A percentile compares a stretch with the other conserved stretches of the same genome.
These are phyloP conservation scores for Lathronympha strigana DNA, from an alignment of 2,888 invertebrate species.

Conservation along the genomic window DNA sequence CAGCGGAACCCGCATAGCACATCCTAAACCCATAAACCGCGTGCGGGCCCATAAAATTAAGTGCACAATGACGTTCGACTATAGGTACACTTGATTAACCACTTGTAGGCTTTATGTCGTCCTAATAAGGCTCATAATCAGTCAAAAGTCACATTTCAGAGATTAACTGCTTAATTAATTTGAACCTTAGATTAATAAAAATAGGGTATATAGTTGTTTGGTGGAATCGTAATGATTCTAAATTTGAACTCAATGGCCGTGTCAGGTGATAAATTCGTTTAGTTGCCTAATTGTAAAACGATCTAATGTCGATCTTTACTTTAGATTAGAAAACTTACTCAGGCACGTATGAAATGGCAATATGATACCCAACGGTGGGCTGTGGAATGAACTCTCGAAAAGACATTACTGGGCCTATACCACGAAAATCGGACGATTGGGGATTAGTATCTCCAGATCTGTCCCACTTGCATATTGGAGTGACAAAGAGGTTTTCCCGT, in stretches of 20 bases:
- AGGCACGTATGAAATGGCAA: no score
- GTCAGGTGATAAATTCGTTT: neutral
- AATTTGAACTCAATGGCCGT: neutral
- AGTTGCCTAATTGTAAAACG: neutral
- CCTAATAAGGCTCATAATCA: neutral
- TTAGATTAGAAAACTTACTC: no score
- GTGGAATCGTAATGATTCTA: neutral
- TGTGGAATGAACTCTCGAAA: no score
- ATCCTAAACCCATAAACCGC: constrained; percentile 25
- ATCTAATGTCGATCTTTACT: neutral
- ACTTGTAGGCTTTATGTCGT: neutral
- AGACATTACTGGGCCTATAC: no score
- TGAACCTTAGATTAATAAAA: no score
- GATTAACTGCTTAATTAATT: no score
- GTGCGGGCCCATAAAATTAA: constrained; percentile 28
- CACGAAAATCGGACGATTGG: no score
- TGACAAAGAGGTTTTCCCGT: no score
- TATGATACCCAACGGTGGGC: no score
- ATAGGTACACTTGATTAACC: neutral
- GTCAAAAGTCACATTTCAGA: no score
- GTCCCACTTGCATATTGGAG: no score
- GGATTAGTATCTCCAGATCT: no score
- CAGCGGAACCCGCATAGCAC: constrained; percentile 25
- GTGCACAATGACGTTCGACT: constrained; percentile 15
- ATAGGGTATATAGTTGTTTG: neutral